Evolutionary conservation across 1,140 invertebrate genomes (phyloP).

Genomic region (Mamestra configurata): DNA sequence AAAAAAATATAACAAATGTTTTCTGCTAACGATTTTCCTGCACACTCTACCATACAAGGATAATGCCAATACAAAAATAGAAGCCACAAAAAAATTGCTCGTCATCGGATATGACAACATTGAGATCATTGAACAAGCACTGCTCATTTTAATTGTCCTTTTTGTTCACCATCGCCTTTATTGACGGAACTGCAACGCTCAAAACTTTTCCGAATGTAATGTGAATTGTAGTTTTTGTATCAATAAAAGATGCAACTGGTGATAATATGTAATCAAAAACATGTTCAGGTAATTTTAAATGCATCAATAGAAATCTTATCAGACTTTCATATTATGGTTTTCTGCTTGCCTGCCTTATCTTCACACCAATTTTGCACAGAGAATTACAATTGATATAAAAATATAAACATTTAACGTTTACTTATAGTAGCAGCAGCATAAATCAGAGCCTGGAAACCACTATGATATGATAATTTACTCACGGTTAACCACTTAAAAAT

Average conservation of each 20-base stretch:
- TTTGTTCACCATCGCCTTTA: slow-evolving; percentile 3
- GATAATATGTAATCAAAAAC: background rate
- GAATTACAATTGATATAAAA: background rate
- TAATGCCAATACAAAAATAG: background rate
- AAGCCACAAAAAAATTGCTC: background rate
- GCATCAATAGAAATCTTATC: no score
- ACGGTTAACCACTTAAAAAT: background rate
- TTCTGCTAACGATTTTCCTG: background rate
- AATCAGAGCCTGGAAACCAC: no score
- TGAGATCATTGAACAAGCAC: slow-evolving; percentile 10
- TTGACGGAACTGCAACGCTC: background rate
- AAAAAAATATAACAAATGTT: no score
- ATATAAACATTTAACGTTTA: no score
- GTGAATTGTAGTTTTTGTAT: background rate
- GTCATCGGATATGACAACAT: slow-evolving; percentile 11
- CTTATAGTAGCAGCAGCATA: no score
- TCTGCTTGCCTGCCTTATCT: background rate
- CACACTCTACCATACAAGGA: background rate
- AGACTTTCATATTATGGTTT: background rate
- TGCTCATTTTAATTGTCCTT: background rate
- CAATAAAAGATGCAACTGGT: background rate
- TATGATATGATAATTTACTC: background rate
- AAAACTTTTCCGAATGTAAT: background rate
- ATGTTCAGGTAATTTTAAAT: background rate
- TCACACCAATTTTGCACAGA: background rate